These are phyloP conservation scores for Hyppa rectilinea DNA, from an alignment of 2,888 invertebrate species.

Conservation along the genomic window DNA sequence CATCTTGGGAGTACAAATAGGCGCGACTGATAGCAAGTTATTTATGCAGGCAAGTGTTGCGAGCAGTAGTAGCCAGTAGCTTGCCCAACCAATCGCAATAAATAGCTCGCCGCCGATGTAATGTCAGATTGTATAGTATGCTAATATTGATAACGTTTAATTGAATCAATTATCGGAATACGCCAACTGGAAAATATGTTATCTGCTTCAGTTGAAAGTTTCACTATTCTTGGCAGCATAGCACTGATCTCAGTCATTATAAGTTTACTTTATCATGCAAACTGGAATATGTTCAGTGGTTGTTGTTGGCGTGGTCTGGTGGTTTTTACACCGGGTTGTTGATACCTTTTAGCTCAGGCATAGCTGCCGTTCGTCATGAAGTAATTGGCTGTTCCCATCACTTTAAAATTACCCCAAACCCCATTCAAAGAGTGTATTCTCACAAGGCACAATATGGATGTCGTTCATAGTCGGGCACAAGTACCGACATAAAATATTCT, in stretches of 20 bases:
- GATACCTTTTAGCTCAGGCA: not conserved
- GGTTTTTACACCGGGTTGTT: not conserved
- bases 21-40: conserved; percentile 39
- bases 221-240: conserved; percentile 22
- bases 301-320: not conserved
- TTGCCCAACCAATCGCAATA: conserved; percentile 41
- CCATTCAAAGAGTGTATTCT: not conserved
- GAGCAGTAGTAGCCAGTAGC: conserved; percentile 16
- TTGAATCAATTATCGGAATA: conserved; percentile 54
- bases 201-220: conserved; percentile 44
- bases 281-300: not conserved
- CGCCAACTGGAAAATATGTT: conserved; percentile 42
- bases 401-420: not conserved
- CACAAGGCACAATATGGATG: too few relatives aligned
- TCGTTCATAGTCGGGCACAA: too few relatives aligned
- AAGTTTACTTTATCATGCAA: conserved; percentile 7
- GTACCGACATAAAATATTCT: not conserved
- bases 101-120: conserved; percentile 37
- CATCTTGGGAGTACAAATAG: conserved; percentile 45
- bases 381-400: too few relatives aligned
- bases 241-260: conserved; percentile 5
- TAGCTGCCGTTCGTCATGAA: not conserved
- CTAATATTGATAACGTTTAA: conserved; percentile 58
- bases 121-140: conserved; percentile 54
- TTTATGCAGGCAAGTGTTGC: conserved; percentile 49